Conservation (phyloP, 2,113 vertebrate species). For the Poeciliopsis prolifica region DNA sequence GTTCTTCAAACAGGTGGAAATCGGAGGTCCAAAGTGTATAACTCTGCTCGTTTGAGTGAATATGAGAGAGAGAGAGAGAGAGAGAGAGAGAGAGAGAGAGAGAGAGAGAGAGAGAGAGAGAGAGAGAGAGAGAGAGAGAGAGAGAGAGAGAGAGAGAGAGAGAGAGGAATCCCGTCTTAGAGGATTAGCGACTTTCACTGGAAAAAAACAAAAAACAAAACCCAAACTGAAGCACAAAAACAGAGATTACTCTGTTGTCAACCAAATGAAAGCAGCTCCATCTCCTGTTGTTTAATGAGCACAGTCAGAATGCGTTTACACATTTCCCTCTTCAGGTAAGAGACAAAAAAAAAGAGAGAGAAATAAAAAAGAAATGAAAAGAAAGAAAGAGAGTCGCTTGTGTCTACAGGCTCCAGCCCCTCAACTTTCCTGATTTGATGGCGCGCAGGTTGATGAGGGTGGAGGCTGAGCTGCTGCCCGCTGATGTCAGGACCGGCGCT, state of each 20-base stretch:
- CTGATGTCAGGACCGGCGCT: conserved; percentile 89
- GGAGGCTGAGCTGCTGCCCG: conserved; percentile 72
- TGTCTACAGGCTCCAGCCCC: not conserved
- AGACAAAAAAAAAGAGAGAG: not conserved
- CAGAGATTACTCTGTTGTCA: conserved; percentile 29
- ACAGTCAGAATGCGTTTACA: not conserved
- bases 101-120: conserved; percentile 72
- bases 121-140: conserved; percentile 78
- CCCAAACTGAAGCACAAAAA: conserved; percentile 6
- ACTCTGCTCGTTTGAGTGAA: conserved; percentile 64
- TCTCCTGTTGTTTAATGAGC: not conserved
- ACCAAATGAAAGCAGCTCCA: conserved; percentile 20
- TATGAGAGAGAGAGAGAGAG: conserved; percentile 76
- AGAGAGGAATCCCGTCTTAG: conserved; percentile 64
- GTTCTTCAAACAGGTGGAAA: conserved; percentile 91
- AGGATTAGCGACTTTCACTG: conserved; percentile 71
- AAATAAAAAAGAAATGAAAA: no score
- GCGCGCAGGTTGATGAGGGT: conserved; percentile 24
- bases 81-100: conserved; percentile 71
- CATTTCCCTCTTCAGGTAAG: not conserved
- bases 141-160: conserved; percentile 78
- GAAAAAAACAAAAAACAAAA: conserved; percentile 36
- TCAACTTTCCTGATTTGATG: not conserved
- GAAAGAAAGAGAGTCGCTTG: not conserved
- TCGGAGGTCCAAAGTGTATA: conserved; percentile 84